phyloP scores from a whole-genome alignment of 1,140 invertebrate genomes.

The Globodera ellingtonae region DNA sequence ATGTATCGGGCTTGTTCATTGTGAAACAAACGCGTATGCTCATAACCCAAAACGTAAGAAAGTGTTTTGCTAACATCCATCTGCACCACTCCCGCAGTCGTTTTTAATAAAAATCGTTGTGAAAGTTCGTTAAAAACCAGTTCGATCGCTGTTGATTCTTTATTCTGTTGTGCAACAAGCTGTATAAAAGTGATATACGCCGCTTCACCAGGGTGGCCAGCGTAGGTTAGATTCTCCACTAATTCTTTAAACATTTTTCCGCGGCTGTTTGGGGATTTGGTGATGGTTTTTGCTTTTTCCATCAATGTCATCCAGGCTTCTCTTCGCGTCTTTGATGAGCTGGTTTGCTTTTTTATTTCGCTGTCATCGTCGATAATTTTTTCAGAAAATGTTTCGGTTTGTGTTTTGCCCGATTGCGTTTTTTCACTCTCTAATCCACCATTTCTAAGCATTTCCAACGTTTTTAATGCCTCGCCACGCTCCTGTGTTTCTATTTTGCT shows the following conservation, averaged over 20 bases:
- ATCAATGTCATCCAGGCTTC: too few relatives aligned
- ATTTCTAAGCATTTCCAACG: too few relatives aligned
- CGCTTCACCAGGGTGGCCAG: not conserved
- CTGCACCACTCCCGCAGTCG: not conserved
- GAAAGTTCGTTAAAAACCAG: not conserved
- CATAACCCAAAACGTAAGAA: not conserved
- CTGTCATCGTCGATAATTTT: too few relatives aligned
- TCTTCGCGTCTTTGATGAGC: too few relatives aligned
- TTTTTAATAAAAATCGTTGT: not conserved
- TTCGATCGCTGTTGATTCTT: not conserved
- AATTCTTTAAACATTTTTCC: not conserved
- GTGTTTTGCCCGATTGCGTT: too few relatives aligned
- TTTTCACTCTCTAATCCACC: too few relatives aligned
- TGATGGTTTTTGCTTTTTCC: too few relatives aligned
- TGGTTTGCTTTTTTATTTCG: too few relatives aligned
- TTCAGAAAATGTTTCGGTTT: too few relatives aligned
- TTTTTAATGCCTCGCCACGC: too few relatives aligned
- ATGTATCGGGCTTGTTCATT: slow-evolving; percentile 1
- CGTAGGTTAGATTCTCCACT: not conserved
- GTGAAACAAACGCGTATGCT: not conserved
- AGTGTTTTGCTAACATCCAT: not conserved
- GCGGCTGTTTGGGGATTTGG: too few relatives aligned
- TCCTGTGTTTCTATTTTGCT: too few relatives aligned
- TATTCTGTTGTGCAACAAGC: not conserved
- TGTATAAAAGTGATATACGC: not conserved